These are phyloP conservation scores for Antitype chi DNA, from an alignment of 2,888 invertebrate genomes.

Conservation along the genomic window DNA sequence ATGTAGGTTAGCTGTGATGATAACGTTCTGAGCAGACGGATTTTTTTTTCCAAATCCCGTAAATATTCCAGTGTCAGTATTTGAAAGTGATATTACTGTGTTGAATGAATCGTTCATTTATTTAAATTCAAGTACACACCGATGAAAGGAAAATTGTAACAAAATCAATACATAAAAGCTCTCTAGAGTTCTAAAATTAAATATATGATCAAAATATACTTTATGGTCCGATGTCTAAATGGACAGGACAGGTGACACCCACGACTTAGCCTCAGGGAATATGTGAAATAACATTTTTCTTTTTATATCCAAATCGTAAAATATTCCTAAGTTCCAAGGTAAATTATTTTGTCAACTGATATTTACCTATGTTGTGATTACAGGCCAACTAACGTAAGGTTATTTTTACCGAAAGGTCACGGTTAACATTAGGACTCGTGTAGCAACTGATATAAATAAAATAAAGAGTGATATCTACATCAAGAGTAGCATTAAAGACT, in stretches of 20 bases:
- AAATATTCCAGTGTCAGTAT: not conserved
- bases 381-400: not conserved
- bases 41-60: not conserved
- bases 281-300: constrained; percentile 24
- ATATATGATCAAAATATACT: constrained; percentile 26
- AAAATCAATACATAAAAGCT: constrained; percentile 38
- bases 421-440: not conserved
- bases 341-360: constrained; percentile 1
- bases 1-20: not conserved
- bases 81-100: not conserved
- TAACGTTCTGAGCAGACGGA: not conserved
- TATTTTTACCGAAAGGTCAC: constrained; percentile 7
- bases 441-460: too few species aligned
- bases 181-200: constrained; percentile 30
- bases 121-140: constrained; percentile 9
- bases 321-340: constrained; percentile 18
- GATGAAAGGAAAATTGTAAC: constrained; percentile 21
- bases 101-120: not conserved
- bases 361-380: constrained; percentile 1
- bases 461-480: not conserved
- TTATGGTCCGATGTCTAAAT: constrained; percentile 31
- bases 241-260: constrained; percentile 46
- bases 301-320: constrained; percentile 34
- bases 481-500: not conserved
- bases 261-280: constrained; percentile 43